Percentiles rank a stretch among this genome's conserved stretches.
Conservation (phyloP, 2,113 vertebrate species). For the Empidonax alnorum region DNA sequence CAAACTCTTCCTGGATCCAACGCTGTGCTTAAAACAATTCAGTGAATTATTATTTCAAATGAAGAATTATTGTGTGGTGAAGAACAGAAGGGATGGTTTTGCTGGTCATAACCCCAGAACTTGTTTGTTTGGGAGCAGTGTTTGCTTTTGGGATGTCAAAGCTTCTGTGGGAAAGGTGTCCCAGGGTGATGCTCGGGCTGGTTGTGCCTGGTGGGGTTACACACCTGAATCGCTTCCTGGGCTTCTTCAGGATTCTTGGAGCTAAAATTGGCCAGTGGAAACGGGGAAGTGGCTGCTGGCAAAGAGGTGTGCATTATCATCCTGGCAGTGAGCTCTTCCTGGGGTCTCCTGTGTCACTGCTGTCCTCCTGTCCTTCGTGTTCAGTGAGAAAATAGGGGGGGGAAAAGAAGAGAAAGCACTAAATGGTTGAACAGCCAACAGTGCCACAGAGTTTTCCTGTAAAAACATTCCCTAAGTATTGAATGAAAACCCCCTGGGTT, state of each 20-base stretch:
- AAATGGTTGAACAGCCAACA: background rate
- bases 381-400: background rate
- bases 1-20: background rate
- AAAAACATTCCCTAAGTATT: background rate
- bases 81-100: background rate
- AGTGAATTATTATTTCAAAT: background rate
- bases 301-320: background rate
- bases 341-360: background rate
- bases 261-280: background rate
- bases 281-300: background rate
- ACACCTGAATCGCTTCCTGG: background rate
- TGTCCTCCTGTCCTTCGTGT: background rate
- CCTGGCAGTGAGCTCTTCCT: background rate
- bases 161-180: background rate
- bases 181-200: background rate
- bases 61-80: background rate
- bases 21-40: background rate
- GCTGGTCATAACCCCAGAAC: background rate
- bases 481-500: background rate
- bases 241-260: background rate
- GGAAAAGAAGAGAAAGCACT: background rate
- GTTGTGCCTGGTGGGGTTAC: background rate
- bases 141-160: background rate
- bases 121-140: background rate
- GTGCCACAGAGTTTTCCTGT: background rate